Base-by-base conservation (phyloP, 2,113 vertebrate species). In the Phoxinus phoxinus region DNA sequence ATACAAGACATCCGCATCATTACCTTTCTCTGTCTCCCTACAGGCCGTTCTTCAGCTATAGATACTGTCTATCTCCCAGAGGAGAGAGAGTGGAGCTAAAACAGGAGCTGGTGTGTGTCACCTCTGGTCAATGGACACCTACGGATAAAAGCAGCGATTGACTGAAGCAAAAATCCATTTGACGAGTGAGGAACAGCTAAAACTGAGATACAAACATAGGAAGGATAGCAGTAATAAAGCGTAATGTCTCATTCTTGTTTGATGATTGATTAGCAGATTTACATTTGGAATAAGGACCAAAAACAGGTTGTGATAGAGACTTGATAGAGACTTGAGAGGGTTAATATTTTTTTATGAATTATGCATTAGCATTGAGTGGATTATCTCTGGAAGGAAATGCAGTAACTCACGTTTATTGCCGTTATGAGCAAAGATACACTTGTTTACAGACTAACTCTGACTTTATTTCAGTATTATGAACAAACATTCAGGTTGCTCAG, bases 1-100 rank as follows among this genome's bases (percentile, higher is more conserved):
- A 35, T 88, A 85, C 87, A 86, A 80, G 83, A 78, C 83, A 86
- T 81, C 44, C 51, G 41, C 84, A 88, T 86, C 56, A 82, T 84
- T 86, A 86, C 88, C 51, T 78, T 82, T 81, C 51, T 72, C 82
- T 51, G 61, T 81, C 15, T 84, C 76, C 59, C 81, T 44, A 84
- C 82, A 86, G 81, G 48, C 76, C 37, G 44, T 41, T 69, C 72
- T 75, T 87, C 65, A 77, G 82, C 63, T 87, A 48, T 79, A 56
- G 44, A 71, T 59, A 59, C 76, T 59, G 51, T 59, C 44, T 75
- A 85, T 83, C 30, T 79, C 73, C 76, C 58, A 83, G 44, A 41
- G 51, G 59, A 59, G 6, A 65, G 48, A 56, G 51, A 61, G 67
- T 73, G 46, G 80, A 78, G 84, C 59, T 87, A 73, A 46, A 80